These are phyloP conservation scores for Lithobates sylvaticus DNA, from an alignment of 2,797 vertebrate genomes.

Conservation along the genomic window DNA sequence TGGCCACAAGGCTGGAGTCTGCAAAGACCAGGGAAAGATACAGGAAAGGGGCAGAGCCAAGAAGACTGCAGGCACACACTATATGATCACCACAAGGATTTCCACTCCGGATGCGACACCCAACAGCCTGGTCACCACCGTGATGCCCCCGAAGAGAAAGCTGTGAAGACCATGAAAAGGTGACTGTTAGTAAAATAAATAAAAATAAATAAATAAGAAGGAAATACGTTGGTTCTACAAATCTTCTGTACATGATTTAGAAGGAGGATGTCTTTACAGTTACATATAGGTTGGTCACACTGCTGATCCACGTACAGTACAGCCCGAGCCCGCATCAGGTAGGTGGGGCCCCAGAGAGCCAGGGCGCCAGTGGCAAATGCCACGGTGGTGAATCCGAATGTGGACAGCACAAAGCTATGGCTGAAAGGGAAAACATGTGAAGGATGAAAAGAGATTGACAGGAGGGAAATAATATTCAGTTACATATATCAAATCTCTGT, in stretches of 20 bases:
- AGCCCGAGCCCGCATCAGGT: slow-evolving; percentile 83
- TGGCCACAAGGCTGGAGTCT: no score
- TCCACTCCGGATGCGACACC: slow-evolving; percentile 86
- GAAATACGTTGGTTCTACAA: no score
- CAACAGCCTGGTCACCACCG: slow-evolving; percentile 84
- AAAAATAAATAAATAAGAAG: no score
- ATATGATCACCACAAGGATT: slow-evolving; percentile 28
- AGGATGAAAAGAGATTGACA: not conserved
- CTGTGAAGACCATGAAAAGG: slow-evolving; percentile 67
- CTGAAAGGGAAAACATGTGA: slow-evolving; percentile 67
- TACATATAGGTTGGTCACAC: slow-evolving; percentile 77
- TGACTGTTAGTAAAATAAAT: not conserved
- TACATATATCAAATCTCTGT: no score
- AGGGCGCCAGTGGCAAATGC: slow-evolving; percentile 91
- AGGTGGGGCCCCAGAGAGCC: slow-evolving; percentile 89
- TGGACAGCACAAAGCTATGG: slow-evolving; percentile 85
- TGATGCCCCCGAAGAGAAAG: slow-evolving; percentile 86
- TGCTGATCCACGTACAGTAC: slow-evolving; percentile 76
- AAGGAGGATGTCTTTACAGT: slow-evolving; percentile 68
- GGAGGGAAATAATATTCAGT: no score
- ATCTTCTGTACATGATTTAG: no score
- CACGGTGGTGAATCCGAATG: slow-evolving; percentile 89
- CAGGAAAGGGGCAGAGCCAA: no score
- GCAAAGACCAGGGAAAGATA: no score
- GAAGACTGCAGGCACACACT: no score